These are phyloP conservation scores for Ephydatia muelleri DNA, from an alignment of 37 sponge, comb jelly and placozoan genomes.

Conservation along the genomic window DNA sequence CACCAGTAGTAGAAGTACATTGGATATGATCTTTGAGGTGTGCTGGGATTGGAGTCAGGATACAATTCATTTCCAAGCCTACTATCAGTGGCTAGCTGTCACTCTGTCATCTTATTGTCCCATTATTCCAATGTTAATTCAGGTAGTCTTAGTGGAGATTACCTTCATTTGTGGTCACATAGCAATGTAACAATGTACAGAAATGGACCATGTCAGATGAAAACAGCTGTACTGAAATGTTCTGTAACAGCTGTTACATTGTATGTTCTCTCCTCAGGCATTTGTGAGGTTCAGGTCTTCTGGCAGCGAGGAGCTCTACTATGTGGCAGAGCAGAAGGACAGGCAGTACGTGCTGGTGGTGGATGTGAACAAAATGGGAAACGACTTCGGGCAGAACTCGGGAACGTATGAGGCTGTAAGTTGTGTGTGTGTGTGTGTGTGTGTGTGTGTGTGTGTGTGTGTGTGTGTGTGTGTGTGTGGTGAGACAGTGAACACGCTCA, in stretches of 20 bases:
- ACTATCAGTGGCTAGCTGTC: too few relatives aligned
- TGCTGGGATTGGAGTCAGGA: too few relatives aligned
- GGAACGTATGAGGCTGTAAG: conserved; percentile 48
- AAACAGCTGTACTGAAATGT: neutral
- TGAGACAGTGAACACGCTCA: neutral
- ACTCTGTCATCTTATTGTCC: too few relatives aligned
- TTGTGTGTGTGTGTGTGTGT: neutral
- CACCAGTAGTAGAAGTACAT: too few relatives aligned
- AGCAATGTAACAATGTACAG: too few relatives aligned
- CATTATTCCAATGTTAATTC: too few relatives aligned
- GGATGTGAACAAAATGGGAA: conserved; percentile 47
- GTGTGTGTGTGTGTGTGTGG: conserved; percentile 34
- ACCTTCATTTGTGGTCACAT: too few relatives aligned
- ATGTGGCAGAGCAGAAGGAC: conserved; percentile 64
- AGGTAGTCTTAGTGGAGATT: too few relatives aligned
- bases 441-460: conserved; percentile 7
- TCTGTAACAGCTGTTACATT: neutral
- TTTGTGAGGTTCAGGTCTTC: conserved; percentile 72
- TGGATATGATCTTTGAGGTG: too few relatives aligned
- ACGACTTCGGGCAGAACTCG: conserved; percentile 42
- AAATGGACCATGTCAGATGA: neutral
- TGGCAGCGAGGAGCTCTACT: conserved; percentile 69
- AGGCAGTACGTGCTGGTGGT: conserved; percentile 62
- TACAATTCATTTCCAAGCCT: too few relatives aligned
- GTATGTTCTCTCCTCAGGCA: conserved; percentile 23